phyloP scores from a whole-genome alignment of 2,113 vertebrate genomes.

The Nothobranchius furzeri region DNA sequence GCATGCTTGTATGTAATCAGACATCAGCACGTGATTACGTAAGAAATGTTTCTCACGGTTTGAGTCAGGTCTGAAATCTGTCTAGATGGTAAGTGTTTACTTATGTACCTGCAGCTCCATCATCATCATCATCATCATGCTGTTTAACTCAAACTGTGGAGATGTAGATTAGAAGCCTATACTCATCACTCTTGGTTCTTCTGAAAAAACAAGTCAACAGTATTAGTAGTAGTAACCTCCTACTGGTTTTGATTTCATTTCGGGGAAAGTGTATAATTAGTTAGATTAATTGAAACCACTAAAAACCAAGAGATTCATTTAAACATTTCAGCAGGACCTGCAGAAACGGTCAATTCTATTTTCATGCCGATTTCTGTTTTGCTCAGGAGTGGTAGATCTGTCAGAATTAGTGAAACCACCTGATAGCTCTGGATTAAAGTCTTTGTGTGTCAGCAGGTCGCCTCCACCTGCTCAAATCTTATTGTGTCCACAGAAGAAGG shows the following conservation, averaged over 20 bases:
- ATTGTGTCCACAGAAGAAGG: conserved; percentile 12
- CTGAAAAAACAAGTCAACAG: no score
- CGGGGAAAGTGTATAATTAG: no score
- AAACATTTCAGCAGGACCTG: no score
- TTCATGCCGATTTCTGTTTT: not conserved
- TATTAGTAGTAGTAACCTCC: no score
- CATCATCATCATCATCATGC: no score
- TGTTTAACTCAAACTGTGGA: not conserved
- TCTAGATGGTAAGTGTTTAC: no score
- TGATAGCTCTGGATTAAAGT: conserved; percentile 10
- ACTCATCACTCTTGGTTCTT: no score
- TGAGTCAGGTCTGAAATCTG: not conserved
- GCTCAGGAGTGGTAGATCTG: not conserved
- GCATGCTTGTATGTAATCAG: not conserved
- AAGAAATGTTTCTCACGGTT: not conserved
- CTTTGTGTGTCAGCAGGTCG: not conserved
- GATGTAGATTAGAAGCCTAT: not conserved
- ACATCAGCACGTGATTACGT: not conserved
- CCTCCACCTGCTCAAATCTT: conserved; percentile 27
- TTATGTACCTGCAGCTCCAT: not conserved
- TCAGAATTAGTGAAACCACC: conserved; percentile 26
- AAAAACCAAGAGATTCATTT: no score
- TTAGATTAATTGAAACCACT: no score
- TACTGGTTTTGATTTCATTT: no score
- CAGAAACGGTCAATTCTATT: no score